Conservation (phyloP, 2,113 vertebrate genomes). For the Taxidea taxus region DNA sequence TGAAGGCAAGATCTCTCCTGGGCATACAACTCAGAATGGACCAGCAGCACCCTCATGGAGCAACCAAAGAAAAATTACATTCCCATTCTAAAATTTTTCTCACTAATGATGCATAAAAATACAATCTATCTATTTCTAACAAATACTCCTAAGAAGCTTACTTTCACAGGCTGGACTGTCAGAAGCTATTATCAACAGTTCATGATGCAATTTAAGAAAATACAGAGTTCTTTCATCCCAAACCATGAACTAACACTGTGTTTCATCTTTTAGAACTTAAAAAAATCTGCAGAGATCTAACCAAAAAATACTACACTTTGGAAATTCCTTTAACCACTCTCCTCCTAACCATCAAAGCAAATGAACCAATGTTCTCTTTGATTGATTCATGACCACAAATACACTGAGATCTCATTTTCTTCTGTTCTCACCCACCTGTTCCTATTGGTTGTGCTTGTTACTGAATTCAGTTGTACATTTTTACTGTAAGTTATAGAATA, state of each 20-base stretch:
- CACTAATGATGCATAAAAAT: constrained; percentile 2
- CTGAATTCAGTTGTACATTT: not conserved
- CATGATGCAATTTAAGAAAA: not conserved
- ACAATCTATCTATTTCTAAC: not conserved
- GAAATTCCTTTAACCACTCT: not conserved
- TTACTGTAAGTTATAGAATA: constrained; percentile 35
- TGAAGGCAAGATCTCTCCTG: not conserved
- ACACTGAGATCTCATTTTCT: not conserved
- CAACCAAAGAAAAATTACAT: constrained; percentile 29
- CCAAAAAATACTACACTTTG: not conserved
- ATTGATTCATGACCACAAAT: not conserved
- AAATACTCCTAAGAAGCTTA: not conserved
- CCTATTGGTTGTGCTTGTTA: not conserved
- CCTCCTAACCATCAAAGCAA: not conserved
- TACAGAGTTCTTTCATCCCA: not conserved
- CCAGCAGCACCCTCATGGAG: not conserved
- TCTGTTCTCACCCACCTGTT: not conserved
- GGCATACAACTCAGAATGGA: not conserved
- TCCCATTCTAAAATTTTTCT: constrained; percentile 13
- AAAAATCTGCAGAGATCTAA: not conserved
- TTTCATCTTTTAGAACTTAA: not conserved
- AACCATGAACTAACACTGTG: not conserved
- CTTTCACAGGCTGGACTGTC: not conserved
- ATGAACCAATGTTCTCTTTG: not conserved
- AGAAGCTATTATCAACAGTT: not conserved